Base-by-base conservation (phyloP, 2,888 invertebrate genomes). In the Achlya flavicornis region DNA sequence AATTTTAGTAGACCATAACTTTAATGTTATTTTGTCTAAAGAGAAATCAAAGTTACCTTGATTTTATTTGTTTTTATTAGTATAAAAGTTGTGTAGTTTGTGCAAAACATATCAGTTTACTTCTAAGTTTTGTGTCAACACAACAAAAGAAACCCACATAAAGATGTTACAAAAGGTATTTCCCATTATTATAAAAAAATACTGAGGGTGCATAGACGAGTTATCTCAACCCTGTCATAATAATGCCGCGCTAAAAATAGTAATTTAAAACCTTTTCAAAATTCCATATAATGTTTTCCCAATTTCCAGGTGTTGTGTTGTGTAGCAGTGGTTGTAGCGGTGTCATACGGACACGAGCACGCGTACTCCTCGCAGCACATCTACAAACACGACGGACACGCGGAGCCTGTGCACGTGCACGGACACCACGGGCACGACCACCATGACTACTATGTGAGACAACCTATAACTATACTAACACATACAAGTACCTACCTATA, bases 341-440 rank as follows among this genome's bases (percentile, higher is more conserved):
- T 66, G 62, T 58, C 64, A 32, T 61, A 64, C 26, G 58, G 62
- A 1, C 70, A 75, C 41, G 69, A 63, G 80, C 62, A 85, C 85
- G 75, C 70, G 10, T 77, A 72, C 66, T 81, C 81, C 1, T 80
- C 81, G 6, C 81, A 81, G 62, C 76, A 76, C 70, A 76, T 83
- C 81, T 67, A 78, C 65, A 65, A 82, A 67, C 58, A 83, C 79
- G 64, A 61, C 71, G 83, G 73, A 67, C 84, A 65, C 69, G 83
- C 65, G 16, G 77, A 76, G 32, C 67, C 67, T 35, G 74, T 70
- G 61, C 46, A 46, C n/a, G 46, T 46, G 46, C 46, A n/a, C 46
- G n/a, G n/a, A 6, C 46, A 69, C 33, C 66, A 73, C 35, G 69
- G 68, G 10, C 71, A 74, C 26, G 72, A 66, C 5, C 71, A 73